Evolutionary conservation across 2,113 vertebrate species (phyloP).

Genomic region (Apeltes quadracus): DNA sequence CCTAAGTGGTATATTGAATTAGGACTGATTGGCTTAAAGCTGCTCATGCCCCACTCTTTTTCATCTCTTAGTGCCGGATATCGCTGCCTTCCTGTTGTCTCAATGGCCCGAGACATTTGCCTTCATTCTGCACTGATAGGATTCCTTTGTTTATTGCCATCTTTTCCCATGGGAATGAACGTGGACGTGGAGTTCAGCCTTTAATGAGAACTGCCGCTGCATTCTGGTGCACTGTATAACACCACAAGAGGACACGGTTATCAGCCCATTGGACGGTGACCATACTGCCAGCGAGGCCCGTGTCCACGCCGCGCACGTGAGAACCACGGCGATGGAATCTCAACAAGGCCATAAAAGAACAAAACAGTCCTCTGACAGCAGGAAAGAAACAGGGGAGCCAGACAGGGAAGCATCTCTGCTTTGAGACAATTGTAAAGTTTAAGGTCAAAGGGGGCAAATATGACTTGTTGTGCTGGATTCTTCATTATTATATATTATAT

Average conservation of each 20-base stretch:
- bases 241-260: constrained; percentile 23
- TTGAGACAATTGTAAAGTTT: constrained; percentile 65
- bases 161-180: constrained; percentile 77
- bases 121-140: constrained; percentile 66
- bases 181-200: constrained; percentile 49
- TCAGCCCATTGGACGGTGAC: constrained; percentile 47
- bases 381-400: constrained; percentile 54
- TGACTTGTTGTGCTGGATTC: constrained; percentile 20
- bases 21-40: constrained; percentile 76
- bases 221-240: constrained; percentile 55
- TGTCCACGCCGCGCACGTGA: constrained; percentile 45
- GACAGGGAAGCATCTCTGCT: constrained; percentile 58
- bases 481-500: no score
- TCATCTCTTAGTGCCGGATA: constrained; percentile 77
- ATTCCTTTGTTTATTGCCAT: constrained; percentile 69
- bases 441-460: constrained; percentile 54
- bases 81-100: constrained; percentile 79
- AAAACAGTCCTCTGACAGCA: constrained; percentile 63
- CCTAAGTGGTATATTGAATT: constrained; percentile 78
- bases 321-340: constrained; percentile 50
- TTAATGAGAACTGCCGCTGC: constrained; percentile 49
- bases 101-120: constrained; percentile 73
- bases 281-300: constrained; percentile 58
- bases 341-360: constrained; percentile 65
- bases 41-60: constrained; percentile 63